Conservation (phyloP, 2,113 vertebrate genomes). For the Scolopax mira region DNA sequence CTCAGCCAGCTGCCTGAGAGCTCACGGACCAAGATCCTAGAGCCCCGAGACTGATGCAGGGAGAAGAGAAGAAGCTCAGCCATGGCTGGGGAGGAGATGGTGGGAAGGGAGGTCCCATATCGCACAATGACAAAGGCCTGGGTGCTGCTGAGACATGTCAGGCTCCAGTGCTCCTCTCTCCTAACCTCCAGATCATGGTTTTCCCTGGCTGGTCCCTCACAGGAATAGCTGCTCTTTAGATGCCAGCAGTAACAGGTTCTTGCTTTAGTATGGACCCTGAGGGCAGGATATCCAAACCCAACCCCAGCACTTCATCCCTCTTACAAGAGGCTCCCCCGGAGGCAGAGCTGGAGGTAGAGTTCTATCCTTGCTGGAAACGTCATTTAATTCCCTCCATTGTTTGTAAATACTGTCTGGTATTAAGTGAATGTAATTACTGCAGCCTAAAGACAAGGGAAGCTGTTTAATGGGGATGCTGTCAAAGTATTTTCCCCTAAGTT, state of each 20-base stretch:
- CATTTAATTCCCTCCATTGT: neutral
- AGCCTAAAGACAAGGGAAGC: slow-evolving; percentile 3
- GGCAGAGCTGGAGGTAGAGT: neutral
- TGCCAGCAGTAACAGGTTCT: neutral
- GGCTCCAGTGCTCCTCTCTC: neutral
- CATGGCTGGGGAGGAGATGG: neutral
- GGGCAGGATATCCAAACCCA: neutral
- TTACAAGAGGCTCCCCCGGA: neutral
- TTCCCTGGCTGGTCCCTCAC: too few species aligned
- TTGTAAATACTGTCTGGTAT: slow-evolving; percentile 36
- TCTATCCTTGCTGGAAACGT: neutral
- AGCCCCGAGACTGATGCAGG: accelerated
- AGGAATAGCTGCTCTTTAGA: neutral
- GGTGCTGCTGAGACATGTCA: neutral
- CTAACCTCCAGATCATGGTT: neutral
- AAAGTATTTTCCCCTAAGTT: slow-evolving; percentile 41
- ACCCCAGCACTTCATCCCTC: accelerated
- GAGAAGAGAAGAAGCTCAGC: neutral
- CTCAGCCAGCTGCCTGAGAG: neutral
- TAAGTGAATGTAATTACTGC: slow-evolving; percentile 35
- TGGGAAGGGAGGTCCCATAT: neutral
- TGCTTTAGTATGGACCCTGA: neutral
- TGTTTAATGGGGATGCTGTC: slow-evolving; percentile 50
- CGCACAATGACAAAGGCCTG: neutral
- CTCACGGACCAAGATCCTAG: neutral